Conservation (phyloP, 2,113 vertebrate species). For the Tetraodon nigroviridis region DNA sequence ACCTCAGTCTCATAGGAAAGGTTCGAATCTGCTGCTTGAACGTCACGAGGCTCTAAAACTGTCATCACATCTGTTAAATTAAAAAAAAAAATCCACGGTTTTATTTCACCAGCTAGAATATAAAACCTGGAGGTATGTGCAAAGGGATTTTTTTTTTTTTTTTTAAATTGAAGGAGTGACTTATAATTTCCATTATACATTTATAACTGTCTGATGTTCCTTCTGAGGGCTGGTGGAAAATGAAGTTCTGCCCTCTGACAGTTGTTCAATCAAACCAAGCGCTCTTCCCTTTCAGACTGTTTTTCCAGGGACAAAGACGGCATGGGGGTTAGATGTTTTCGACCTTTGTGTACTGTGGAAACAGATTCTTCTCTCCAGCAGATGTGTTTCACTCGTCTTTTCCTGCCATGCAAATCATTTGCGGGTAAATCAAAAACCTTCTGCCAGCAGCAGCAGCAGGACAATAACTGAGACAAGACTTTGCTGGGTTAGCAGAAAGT, state of each 20-base stretch:
- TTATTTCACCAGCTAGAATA: constrained; percentile 25
- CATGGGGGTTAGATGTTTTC: constrained; percentile 3
- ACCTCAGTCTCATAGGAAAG: constrained; percentile 6
- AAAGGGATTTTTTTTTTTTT: neutral
- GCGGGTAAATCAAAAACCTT: constrained; percentile 9
- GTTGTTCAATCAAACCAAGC: constrained; percentile 24
- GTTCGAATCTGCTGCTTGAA: constrained; percentile 24
- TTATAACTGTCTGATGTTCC: constrained; percentile 26
- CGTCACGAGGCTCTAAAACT: constrained; percentile 32
- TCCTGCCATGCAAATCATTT: constrained; percentile 17
- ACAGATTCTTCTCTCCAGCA: constrained; percentile 11
- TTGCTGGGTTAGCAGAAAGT: constrained; percentile 30
- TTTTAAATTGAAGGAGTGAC: constrained; percentile 18
- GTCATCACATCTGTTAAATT: constrained; percentile 29
- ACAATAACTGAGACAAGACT: constrained; percentile 31
- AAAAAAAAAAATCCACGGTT: constrained; percentile 8
- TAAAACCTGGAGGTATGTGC: constrained; percentile 28
- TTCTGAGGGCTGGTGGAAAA: constrained; percentile 15
- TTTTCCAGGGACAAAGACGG: constrained; percentile 19
- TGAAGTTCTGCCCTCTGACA: constrained; percentile 16
- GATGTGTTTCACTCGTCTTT: constrained; percentile 25
- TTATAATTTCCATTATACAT: constrained; percentile 27
- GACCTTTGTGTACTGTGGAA: constrained; percentile 14
- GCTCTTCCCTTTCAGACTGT: constrained; percentile 17
- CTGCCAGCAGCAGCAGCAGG: constrained; percentile 16